Percentiles rank a stretch among this genome's conserved stretches.
These are phyloP conservation scores for Steinernema carpocapsae DNA, from an alignment of 2,888 invertebrate genomes.

Conservation along the genomic window DNA sequence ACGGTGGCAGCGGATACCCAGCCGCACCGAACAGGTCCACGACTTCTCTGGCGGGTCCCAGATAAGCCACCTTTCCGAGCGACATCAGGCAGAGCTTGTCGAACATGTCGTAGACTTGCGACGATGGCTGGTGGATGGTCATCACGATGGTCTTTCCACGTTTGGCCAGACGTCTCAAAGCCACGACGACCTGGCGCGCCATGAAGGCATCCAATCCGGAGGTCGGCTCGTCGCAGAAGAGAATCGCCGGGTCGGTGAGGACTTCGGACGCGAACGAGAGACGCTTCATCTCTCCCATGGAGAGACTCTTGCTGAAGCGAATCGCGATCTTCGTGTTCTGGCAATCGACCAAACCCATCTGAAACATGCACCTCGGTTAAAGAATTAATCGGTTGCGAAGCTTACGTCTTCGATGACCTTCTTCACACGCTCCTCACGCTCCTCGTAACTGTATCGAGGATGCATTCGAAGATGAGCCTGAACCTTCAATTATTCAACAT, in stretches of 20 bases:
- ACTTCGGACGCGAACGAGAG: constrained; percentile 84
- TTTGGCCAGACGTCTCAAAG: constrained; percentile 52
- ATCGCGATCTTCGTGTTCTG: constrained; percentile 75
- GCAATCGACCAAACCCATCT: constrained; percentile 57
- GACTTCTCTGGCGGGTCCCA: constrained; percentile 35
- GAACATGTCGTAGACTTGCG: constrained; percentile 85
- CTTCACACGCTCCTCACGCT: constrained; percentile 47
- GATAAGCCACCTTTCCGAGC: constrained; percentile 31
- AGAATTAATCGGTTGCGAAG: neutral
- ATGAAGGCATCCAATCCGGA: constrained; percentile 59
- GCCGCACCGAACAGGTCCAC: constrained; percentile 34
- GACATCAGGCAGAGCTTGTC: constrained; percentile 73
- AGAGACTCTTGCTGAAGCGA: constrained; percentile 76
- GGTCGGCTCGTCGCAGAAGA: constrained; percentile 63
- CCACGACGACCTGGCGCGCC: constrained; percentile 55
- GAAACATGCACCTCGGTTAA: neutral
- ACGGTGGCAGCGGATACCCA: constrained; percentile 58
- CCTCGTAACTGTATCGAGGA: constrained; percentile 49
- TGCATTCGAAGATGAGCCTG: constrained; percentile 51
- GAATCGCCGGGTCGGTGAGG: constrained; percentile 54
- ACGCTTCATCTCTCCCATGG: constrained; percentile 89
- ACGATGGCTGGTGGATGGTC: constrained; percentile 93
- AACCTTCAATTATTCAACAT: neutral
- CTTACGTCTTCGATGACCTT: constrained; percentile 38
- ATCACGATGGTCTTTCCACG: constrained; percentile 86